Evolutionary conservation across 2,888 invertebrate genomes (phyloP).

Genomic region (Lacanobia oleracea): DNA sequence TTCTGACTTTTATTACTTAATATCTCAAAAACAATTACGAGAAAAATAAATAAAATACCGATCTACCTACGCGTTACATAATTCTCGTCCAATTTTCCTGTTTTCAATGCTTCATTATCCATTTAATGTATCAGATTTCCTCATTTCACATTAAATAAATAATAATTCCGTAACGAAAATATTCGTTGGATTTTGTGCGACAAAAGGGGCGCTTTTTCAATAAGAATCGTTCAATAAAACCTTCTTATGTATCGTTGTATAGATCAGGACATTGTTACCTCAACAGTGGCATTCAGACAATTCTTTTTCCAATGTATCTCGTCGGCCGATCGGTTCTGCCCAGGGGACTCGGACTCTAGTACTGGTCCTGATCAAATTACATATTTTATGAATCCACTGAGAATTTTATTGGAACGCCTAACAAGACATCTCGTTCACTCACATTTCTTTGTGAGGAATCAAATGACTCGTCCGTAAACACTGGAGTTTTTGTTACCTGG

Average conservation of each 20-base stretch:
- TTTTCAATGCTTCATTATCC: conserved; percentile 23
- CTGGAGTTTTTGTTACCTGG: conserved; percentile 25
- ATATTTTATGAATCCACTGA: conserved; percentile 77
- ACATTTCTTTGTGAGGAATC: conserved; percentile 58
- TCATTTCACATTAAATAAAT: conserved; percentile 19
- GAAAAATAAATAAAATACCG: conserved; percentile 1
- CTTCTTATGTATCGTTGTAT: conserved; percentile 44
- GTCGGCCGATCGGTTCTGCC: conserved; percentile 63
- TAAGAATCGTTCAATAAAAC: conserved; percentile 34
- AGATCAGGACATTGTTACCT: conserved; percentile 60
- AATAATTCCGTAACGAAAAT: not conserved
- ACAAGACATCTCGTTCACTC: conserved; percentile 66
- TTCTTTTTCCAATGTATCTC: conserved; percentile 65
- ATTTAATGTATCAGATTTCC: conserved; percentile 17
- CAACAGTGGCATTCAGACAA: conserved; percentile 56
- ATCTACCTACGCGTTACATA: not conserved
- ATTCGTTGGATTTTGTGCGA: not conserved
- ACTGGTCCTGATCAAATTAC: conserved; percentile 78
- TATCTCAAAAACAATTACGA: conserved; percentile 4
- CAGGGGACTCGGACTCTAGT: conserved; percentile 68
- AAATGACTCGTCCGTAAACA: conserved; percentile 61
- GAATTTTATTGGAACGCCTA: conserved; percentile 71
- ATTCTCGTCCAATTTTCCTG: conserved; percentile 12
- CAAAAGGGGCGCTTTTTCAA: conserved; percentile 27
- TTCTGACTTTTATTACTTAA: not conserved